Evolutionary conservation across 2,113 vertebrate species (phyloP), one percentile per base, ranked within the genome.

Genomic region (Odontophorus gujanensis): DNA sequence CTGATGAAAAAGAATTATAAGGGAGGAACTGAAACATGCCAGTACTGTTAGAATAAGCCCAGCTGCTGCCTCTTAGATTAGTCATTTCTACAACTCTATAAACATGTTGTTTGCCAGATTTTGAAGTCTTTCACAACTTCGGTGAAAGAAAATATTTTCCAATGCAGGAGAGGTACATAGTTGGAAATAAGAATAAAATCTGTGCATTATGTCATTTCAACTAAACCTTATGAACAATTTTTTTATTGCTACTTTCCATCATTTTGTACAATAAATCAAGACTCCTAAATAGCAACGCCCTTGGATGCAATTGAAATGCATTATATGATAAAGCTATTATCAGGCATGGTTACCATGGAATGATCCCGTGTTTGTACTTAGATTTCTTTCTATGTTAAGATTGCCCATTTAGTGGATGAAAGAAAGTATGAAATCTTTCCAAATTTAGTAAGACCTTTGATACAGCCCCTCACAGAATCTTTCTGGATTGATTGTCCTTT

Each of bases 21-120:
- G 47, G 26, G 66, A 80, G 51, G 26, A 7, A 8, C 86, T 82
- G 63, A 71, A 74, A 91, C 36, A 80, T 59, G 69, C 43, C 63
- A 69, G 40, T 18, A n/a, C 7, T 91, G 58, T 87, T 55, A 66
- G 53, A 84, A 36, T 42, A 74, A 89, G 7, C 24, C 36, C 86
- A 94, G 69, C 78, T 87, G 72, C 81, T 91, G 72, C 55, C 42
- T 92, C 65, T 48, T 74, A 86, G 50, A 79, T 93, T 96, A 91
- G 24, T 93, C 67, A 84, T 87, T 68, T 65, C 61, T 63, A 57
- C 43, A 92, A 19, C 22, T 85, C 48, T 94, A 38, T 77, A 74
- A 87, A 81, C 57, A 85, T 47, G 57, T 43, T 87, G 13, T 42
- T 73, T 61, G 57, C 84, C 69, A 91, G 71, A 91, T 50, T 80